Evolutionary conservation across 2,797 vertebrate species (phyloP).

Genomic region (Echiichthys vipera): DNA sequence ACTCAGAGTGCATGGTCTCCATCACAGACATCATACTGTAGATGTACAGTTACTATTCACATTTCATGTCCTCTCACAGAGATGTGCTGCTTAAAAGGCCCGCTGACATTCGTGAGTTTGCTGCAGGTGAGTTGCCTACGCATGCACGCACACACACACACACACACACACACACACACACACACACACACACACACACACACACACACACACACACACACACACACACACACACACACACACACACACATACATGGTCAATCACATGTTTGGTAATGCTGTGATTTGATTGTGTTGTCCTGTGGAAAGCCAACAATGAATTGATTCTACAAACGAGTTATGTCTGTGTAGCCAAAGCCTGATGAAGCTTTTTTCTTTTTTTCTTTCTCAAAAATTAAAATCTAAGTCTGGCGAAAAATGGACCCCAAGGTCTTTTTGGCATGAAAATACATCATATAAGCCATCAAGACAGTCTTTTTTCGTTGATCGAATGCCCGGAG

Average conservation of each 20-base stretch:
- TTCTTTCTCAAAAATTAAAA: too few species aligned
- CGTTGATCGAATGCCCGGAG: too few species aligned
- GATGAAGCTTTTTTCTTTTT: background rate
- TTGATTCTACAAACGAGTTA: background rate
- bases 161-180: background rate
- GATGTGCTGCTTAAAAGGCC: slow-evolving; percentile 80
- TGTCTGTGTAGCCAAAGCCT: background rate
- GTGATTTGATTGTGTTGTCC: background rate
- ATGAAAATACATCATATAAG: too few species aligned
- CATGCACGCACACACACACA: background rate
- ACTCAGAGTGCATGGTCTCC: background rate
- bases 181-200: background rate
- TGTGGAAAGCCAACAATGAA: background rate
- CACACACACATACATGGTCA: too few species aligned
- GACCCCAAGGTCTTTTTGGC: too few species aligned
- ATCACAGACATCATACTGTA: background rate
- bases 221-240: too few species aligned
- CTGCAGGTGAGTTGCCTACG: slow-evolving; percentile 72
- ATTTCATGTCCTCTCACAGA: slow-evolving; percentile 58
- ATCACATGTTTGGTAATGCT: background rate
- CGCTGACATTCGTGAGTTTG: slow-evolving; percentile 77
- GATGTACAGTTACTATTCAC: background rate
- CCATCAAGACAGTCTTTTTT: too few species aligned
- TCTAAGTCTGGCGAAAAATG: too few species aligned
- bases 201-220: background rate